Evolutionary conservation across 1,140 invertebrate species (phyloP), one percentile per base, ranked within the genome.

Genomic region (Dreissena polymorpha): DNA sequence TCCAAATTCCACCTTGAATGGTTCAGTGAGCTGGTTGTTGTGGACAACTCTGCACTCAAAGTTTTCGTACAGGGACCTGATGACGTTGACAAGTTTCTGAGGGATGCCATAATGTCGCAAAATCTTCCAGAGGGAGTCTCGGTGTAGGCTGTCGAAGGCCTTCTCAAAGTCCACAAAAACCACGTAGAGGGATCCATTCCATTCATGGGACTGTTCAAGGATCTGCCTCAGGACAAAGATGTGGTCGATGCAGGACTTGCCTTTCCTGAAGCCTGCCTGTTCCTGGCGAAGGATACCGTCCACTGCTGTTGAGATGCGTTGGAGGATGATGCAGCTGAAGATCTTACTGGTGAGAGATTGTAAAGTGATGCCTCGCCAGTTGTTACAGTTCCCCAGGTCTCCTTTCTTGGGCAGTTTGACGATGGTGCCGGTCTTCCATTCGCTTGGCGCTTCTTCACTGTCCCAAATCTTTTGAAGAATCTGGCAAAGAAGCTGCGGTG

Each of bases 111-210:
- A 75, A 39, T 51, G 55, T 49, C 21, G 21, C 16, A 63, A 12
- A 51, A 29, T 57, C 57, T 5, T 14, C 23, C 18, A 25, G 39
- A 25, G n/a, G n/a, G n/a, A n/a, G n/a, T n/a, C n/a, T n/a, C n/a
- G n/a, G n/a, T n/a, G n/a, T n/a, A n/a, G n/a, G 51, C 83, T 73
- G 60, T 77, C 27, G 18, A 77, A 65, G 5, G 74, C 74, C 49
- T 77, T 77, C 63, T 67, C 39, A 51, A 85, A 85, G 78, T 85
- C 78, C 16, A 85, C 60, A 74, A 85, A 85, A 2, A 18, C 51
- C 0, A 27, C n/a, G 13, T 70, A 72, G 10, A 82, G 74, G 39
- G 27, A 16, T 16, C 60, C 64, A 13, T 83, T 71, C 71, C 74
- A 77, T 83, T 85, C 73, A 21, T 74, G 29, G 23, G 12, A 76